Base-by-base conservation (phyloP, 2,113 vertebrate species). In the Cacatua alba region DNA sequence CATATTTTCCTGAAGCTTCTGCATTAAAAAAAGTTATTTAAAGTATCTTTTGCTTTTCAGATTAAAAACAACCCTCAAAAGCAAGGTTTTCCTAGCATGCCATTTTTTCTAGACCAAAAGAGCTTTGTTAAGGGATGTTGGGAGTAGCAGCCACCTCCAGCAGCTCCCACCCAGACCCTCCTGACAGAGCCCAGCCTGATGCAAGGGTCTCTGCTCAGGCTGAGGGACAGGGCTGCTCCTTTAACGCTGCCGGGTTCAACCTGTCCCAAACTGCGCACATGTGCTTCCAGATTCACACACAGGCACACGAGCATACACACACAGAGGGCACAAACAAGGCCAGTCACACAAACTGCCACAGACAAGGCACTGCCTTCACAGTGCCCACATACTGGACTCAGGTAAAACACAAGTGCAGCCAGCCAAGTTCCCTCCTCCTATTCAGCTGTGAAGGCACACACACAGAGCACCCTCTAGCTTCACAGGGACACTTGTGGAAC, bases 211-310 rank as follows among this genome's bases (percentile, higher is more conserved):
- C 1, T 48, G 41, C 28, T 18, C 37, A 68, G 49, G 6, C 46
- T 0, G 0, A 48, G 19, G 31, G 11, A 41, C 9, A 5, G 0
- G 3, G n/a, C 63, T 52, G 17, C 26, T 6, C 7, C 76, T 43
- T 79, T 43, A n/a, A 20, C 5, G 0, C 1, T 1, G 15, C 16
- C 65, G 21, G 4, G 0, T 26, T 77, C 37, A 39, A 13, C 20
- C 6, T 1, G 26, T 1, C 17, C 44, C 7, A 4, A 39, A 65
- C 35, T 16, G 10, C 44, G 2, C 37, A 2, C 4, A 1, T 3
- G 3, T 15, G 57, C 35, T 5, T 35, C 51, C 65, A n/a, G 33
- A 12, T 43, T 21, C 20, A 57, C 17, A 23, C 10, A 2, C 13
- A 13, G 4, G 15, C 13, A 11, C 21, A 9, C 12, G 9, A n/a